Percentiles rank a stretch among this genome's conserved stretches.
Evolutionary conservation across 1,140 invertebrate species (phyloP).

Genomic region (Sitophilus oryzae): DNA sequence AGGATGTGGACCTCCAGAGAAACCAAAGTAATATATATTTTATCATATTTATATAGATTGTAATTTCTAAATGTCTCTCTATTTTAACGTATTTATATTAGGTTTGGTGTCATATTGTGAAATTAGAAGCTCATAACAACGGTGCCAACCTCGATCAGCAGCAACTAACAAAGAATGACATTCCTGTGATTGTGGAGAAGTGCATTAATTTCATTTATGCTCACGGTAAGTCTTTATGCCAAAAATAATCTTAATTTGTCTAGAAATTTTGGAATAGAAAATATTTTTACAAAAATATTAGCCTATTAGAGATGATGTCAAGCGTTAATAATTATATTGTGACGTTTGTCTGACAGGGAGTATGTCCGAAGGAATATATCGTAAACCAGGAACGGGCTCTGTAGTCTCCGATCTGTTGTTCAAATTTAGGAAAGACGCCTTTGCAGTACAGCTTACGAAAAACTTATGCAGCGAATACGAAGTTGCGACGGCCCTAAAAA

Average conservation of each 20-base stretch:
- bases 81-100: slow-evolving; percentile 38
- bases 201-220: slow-evolving; percentile 84
- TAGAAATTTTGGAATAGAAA: too few relatives aligned
- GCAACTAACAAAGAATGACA: slow-evolving; percentile 77
- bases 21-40: slow-evolving; percentile 53
- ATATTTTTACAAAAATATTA: too few relatives aligned
- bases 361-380: slow-evolving; percentile 79
- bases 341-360: slow-evolving; percentile 54
- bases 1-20: slow-evolving; percentile 60
- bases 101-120: slow-evolving; percentile 68
- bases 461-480: slow-evolving; percentile 77
- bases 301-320: too few relatives aligned
- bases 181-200: slow-evolving; percentile 84
- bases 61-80: too few relatives aligned
- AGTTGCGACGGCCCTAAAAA: slow-evolving; percentile 75
- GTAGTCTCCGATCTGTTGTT: slow-evolving; percentile 69
- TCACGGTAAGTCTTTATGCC: slow-evolving; percentile 61
- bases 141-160: slow-evolving; percentile 72
- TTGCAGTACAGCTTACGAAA: slow-evolving; percentile 69
- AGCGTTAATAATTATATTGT: background rate
- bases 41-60: too few relatives aligned
- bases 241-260: too few relatives aligned
- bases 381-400: slow-evolving; percentile 69
- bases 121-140: slow-evolving; percentile 68
- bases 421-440: slow-evolving; percentile 72